Conservation (phyloP, 2,797 vertebrate species). For the Fundulus diaphanus region DNA sequence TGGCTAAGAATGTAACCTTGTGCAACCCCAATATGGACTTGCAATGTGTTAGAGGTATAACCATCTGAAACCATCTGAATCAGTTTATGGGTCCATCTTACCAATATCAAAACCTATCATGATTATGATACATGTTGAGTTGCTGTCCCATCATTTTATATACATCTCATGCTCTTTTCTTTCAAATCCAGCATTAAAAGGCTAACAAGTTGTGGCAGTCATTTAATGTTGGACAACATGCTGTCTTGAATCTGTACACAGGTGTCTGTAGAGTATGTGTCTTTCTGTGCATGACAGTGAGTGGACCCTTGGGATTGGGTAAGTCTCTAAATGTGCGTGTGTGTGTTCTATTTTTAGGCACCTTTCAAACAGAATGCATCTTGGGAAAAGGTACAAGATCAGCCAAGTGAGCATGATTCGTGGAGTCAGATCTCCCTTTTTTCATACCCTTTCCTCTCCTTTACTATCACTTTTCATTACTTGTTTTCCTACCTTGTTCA, state of each 20-base stretch:
- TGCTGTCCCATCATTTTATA: no score
- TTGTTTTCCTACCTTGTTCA: slow-evolving; percentile 14
- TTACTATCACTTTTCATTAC: slow-evolving; percentile 24
- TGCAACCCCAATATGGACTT: no score
- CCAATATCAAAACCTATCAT: not conserved
- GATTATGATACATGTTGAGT: not conserved
- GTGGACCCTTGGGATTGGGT: slow-evolving; percentile 61
- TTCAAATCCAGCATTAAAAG: slow-evolving; percentile 17
- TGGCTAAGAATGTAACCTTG: not conserved
- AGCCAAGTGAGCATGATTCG: slow-evolving; percentile 62
- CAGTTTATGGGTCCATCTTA: not conserved
- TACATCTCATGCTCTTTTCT: not conserved
- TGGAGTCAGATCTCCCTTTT: slow-evolving; percentile 48
- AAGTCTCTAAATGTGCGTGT: slow-evolving; percentile 25
- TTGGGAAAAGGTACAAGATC: slow-evolving; percentile 71
- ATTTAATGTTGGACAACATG: slow-evolving; percentile 59
- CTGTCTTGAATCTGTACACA: slow-evolving; percentile 48
- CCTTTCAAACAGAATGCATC: slow-evolving; percentile 70
- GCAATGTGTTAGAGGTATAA: no score
- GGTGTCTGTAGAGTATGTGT: slow-evolving; percentile 58
- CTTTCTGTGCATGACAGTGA: slow-evolving; percentile 62
- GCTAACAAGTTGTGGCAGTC: slow-evolving; percentile 47
- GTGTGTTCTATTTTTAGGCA: slow-evolving; percentile 69
- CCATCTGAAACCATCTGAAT: no score
- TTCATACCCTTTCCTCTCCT: not conserved